phyloP scores from a whole-genome alignment of 1,140 invertebrate species.

The Luehdorfia chinensis region DNA sequence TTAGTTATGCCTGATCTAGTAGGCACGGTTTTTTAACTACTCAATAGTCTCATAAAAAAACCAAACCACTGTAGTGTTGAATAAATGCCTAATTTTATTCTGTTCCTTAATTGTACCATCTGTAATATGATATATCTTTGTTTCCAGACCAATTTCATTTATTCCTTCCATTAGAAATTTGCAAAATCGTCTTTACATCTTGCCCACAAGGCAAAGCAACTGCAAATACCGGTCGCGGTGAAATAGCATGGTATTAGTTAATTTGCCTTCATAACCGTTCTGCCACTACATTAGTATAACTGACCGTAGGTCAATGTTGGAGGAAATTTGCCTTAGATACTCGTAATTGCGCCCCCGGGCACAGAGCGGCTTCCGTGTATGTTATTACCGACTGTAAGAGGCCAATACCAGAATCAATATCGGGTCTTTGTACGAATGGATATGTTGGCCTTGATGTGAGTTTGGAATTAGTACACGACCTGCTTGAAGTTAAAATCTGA shows the following conservation, averaged over 20 bases:
- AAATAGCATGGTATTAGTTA: constrained; percentile 13
- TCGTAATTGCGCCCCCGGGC: constrained; percentile 32
- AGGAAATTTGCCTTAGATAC: constrained; percentile 29
- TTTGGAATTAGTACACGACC: too few species aligned
- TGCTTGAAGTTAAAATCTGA: too few species aligned
- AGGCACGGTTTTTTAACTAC: too few species aligned
- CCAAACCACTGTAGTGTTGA: too few species aligned
- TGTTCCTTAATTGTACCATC: too few species aligned
- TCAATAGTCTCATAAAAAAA: too few species aligned
- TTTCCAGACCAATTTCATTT: too few species aligned
- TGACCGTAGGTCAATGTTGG: constrained; percentile 21
- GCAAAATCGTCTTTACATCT: too few species aligned
- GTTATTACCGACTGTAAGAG: constrained; percentile 28
- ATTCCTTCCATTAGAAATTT: too few species aligned
- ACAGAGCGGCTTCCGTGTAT: constrained; percentile 21
- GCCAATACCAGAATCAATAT: constrained; percentile 27
- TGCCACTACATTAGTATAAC: constrained; percentile 1
- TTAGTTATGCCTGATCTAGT: too few species aligned
- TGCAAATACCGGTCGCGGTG: constrained; percentile 4
- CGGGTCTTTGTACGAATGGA: constrained; percentile 17
- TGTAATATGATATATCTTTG: too few species aligned
- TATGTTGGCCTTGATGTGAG: neutral
- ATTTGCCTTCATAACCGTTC: constrained; percentile 17
- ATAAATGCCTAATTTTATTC: too few species aligned
- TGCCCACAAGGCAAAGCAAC: neutral